These are phyloP conservation scores for Taxidea taxus DNA, from an alignment of 2,113 vertebrate species.

Conservation along the genomic window DNA sequence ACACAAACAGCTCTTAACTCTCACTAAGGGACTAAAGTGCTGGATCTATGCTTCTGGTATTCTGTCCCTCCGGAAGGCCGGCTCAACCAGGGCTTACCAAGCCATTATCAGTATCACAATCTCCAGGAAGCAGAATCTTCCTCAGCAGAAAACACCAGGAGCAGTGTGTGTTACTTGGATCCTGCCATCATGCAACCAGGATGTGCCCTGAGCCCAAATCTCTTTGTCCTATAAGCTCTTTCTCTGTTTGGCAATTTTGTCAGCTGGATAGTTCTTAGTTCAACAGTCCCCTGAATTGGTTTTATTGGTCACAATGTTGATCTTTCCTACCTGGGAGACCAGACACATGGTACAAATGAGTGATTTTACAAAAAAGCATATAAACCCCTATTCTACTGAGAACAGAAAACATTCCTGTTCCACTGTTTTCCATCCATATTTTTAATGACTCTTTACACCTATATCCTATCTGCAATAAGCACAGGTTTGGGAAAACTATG, in stretches of 20 bases:
- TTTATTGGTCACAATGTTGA: background rate
- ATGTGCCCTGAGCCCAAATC: background rate
- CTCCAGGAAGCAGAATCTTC: background rate
- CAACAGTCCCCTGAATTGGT: background rate
- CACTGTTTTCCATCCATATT: too few relatives aligned
- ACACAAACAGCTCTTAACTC: background rate
- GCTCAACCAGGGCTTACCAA: background rate
- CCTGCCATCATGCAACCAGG: background rate
- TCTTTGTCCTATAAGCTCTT: background rate
- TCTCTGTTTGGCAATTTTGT: background rate
- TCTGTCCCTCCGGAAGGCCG: background rate
- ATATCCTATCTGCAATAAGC: too few relatives aligned
- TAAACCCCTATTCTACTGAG: too few relatives aligned
- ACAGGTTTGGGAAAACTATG: too few relatives aligned
- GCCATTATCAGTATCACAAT: too few relatives aligned
- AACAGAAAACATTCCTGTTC: too few relatives aligned
- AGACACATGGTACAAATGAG: too few relatives aligned
- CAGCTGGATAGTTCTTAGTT: background rate
- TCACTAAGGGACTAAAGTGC: background rate
- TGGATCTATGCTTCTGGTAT: fast-evolving
- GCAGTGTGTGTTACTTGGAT: background rate
- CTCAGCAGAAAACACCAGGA: background rate
- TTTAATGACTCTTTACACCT: too few relatives aligned
- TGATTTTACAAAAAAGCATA: too few relatives aligned
- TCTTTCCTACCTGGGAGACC: too few relatives aligned